phyloP scores from a whole-genome alignment of 2,113 vertebrate species.

The Notiomystis cincta region DNA sequence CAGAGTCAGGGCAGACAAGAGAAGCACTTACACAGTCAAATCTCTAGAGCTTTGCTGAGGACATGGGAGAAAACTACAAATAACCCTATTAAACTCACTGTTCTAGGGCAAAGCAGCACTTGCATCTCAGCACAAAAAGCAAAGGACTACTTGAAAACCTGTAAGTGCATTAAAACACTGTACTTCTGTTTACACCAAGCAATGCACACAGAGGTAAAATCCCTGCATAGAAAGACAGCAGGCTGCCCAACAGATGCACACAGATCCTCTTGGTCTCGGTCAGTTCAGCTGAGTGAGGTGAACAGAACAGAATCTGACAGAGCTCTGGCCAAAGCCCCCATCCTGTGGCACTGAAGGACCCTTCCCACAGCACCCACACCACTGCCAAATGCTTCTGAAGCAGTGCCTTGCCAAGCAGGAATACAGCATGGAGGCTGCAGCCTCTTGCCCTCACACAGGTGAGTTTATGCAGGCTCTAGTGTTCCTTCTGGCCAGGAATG shows the following conservation, averaged over 20 bases:
- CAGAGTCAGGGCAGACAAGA: not conserved
- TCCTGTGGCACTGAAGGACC: not conserved
- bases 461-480: no score
- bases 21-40: not conserved
- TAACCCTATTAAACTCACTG: not conserved
- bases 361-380: not conserved
- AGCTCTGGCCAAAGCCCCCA: not conserved
- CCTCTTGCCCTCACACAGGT: no score
- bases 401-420: not conserved
- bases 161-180: not conserved
- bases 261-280: not conserved
- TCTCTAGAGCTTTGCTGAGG: not conserved
- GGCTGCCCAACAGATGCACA: not conserved
- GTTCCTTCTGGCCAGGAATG: no score
- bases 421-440: no score
- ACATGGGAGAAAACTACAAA: not conserved
- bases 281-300: not conserved
- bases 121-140: not conserved
- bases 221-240: not conserved
- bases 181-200: not conserved
- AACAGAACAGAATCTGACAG: not conserved
- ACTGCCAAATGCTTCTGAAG: not conserved
- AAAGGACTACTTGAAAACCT: not conserved
- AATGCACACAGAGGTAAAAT: not conserved
- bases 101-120: not conserved